These are phyloP conservation scores for Drosophila ambigua DNA, from an alignment of 1,140 invertebrate genomes.

Conservation along the genomic window DNA sequence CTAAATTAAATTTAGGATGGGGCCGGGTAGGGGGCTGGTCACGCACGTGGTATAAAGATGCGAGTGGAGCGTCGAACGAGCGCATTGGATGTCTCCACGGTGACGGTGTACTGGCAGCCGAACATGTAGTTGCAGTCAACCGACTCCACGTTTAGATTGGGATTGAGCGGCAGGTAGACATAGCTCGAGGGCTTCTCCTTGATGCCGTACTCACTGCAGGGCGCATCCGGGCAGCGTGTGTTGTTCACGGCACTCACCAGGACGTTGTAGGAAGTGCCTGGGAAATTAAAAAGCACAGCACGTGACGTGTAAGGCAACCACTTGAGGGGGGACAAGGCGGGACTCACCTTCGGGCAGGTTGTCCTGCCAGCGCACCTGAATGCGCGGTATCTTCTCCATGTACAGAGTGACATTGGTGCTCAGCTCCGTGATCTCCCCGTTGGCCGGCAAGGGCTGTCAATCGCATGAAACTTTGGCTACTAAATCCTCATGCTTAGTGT, in stretches of 20 bases:
- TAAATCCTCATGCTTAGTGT: neutral
- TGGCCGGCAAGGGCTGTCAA: slow-evolving; percentile 2
- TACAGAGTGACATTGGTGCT: slow-evolving; percentile 62
- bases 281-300: neutral
- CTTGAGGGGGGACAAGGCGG: no score
- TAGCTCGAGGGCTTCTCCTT: slow-evolving; percentile 50
- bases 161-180: slow-evolving; percentile 60
- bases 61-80: slow-evolving; percentile 43
- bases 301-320: no score
- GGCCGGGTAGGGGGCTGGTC: no score
- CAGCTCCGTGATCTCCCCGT: slow-evolving; percentile 49
- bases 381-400: slow-evolving; percentile 63
- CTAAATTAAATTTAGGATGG: no score
- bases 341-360: slow-evolving; percentile 67
- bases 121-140: slow-evolving; percentile 78
- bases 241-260: slow-evolving; percentile 71
- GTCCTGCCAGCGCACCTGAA: slow-evolving; percentile 72
- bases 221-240: slow-evolving; percentile 65
- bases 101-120: slow-evolving; percentile 70
- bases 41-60: slow-evolving; percentile 65
- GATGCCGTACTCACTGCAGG: slow-evolving; percentile 72
- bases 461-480: neutral
- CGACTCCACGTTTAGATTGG: slow-evolving; percentile 63
- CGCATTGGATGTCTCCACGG: slow-evolving; percentile 73
- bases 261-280: slow-evolving; percentile 73